phyloP scores from a whole-genome alignment of 2,888 invertebrate genomes.

The Heteropelma amictum region DNA sequence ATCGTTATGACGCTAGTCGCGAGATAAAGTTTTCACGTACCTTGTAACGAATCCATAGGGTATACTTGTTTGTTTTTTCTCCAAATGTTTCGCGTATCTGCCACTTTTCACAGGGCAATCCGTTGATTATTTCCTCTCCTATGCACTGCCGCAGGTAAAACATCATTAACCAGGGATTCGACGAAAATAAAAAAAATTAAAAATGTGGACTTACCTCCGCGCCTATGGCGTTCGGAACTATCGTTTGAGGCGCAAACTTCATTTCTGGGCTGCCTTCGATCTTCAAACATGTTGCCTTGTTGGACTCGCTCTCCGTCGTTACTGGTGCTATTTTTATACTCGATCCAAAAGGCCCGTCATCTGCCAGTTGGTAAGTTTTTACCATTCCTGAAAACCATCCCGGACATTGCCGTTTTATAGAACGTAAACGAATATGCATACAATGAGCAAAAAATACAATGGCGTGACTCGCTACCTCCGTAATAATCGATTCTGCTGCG shows the following conservation, averaged over 20 bases:
- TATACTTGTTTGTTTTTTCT: slow-evolving; percentile 92
- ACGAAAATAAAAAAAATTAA: too few species aligned
- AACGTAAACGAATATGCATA: too few species aligned
- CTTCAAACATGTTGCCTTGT: slow-evolving; percentile 89
- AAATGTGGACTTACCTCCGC: slow-evolving; percentile 80
- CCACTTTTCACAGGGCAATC: slow-evolving; percentile 89
- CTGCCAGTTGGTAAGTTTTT: slow-evolving; percentile 90
- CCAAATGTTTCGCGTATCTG: slow-evolving; percentile 84
- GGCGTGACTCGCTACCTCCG: slow-evolving; percentile 84
- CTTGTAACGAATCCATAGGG: slow-evolving; percentile 90
- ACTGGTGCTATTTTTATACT: slow-evolving; percentile 91
- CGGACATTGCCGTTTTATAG: background rate
- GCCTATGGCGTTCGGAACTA: slow-evolving; percentile 88
- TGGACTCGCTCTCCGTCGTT: slow-evolving; percentile 86
- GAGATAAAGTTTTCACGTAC: slow-evolving; percentile 71
- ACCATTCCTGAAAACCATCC: slow-evolving; percentile 83
- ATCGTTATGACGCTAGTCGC: too few species aligned
- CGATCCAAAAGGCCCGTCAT: slow-evolving; percentile 83
- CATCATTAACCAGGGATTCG: slow-evolving; percentile 4
- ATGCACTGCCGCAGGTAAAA: slow-evolving; percentile 66
- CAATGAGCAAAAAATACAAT: too few species aligned
- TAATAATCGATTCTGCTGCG: slow-evolving; percentile 96
- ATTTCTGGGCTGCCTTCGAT: slow-evolving; percentile 86
- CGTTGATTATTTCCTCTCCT: slow-evolving; percentile 86
- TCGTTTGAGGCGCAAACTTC: slow-evolving; percentile 84